Conservation (phyloP, 2,888 invertebrate species). For the Pheosia gnoma region DNA sequence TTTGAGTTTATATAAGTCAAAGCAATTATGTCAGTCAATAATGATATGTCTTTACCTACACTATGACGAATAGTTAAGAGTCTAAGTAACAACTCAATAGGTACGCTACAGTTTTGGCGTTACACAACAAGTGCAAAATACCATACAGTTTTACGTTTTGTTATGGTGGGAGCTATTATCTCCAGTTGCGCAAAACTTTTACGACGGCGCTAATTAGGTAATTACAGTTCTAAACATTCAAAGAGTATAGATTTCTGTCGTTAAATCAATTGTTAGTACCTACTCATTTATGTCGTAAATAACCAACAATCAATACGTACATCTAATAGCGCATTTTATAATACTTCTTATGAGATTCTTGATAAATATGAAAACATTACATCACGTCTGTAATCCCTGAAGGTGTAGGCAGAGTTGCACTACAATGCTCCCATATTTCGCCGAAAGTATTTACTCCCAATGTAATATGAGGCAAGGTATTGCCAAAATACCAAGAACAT, state of each 20-base stretch:
- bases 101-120: slow-evolving; percentile 36
- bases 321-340: too few species aligned
- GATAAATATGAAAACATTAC: too few species aligned
- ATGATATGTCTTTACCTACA: slow-evolving; percentile 21
- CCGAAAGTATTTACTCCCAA: too few species aligned
- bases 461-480: too few species aligned
- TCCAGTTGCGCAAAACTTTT: slow-evolving; percentile 47
- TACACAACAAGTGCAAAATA: slow-evolving; percentile 51
- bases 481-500: too few species aligned
- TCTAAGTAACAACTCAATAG: slow-evolving; percentile 29
- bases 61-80: slow-evolving; percentile 11
- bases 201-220: slow-evolving; percentile 50
- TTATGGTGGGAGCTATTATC: slow-evolving; percentile 30
- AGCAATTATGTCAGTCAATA: slow-evolving; percentile 31
- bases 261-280: slow-evolving; percentile 8
- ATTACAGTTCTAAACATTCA: slow-evolving; percentile 36
- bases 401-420: too few species aligned
- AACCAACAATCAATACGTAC: background rate
- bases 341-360: too few species aligned
- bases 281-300: background rate
- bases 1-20: slow-evolving; percentile 18
- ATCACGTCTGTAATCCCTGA: too few species aligned
- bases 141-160: slow-evolving; percentile 28
- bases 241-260: slow-evolving; percentile 25
- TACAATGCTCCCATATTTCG: too few species aligned